Conservation (phyloP, 2,113 vertebrate species). For the Dryoscopus gambensis region DNA sequence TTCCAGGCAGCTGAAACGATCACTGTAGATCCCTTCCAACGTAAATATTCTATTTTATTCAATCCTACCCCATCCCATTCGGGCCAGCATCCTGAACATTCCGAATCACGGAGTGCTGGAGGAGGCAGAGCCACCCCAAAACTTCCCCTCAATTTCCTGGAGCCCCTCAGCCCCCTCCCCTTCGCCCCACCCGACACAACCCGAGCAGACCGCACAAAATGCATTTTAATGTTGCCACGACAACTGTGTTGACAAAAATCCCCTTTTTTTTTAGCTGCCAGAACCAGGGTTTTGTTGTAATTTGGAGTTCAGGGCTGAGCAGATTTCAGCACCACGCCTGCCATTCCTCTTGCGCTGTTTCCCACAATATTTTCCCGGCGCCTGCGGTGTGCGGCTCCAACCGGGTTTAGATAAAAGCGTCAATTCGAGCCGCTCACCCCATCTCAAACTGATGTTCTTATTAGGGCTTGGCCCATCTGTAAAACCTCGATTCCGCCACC, state of each 20-base stretch:
- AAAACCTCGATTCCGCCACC: neutral
- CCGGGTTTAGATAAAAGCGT: neutral
- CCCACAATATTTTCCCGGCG: neutral
- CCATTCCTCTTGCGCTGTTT: neutral
- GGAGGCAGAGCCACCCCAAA: too few species aligned
- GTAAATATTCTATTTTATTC: too few species aligned
- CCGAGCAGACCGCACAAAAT: too few species aligned
- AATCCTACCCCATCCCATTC: too few species aligned
- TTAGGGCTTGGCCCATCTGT: constrained; percentile 15
- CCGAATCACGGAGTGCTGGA: too few species aligned
- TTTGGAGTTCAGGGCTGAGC: constrained; percentile 23
- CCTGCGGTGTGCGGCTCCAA: neutral
- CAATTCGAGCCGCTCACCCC: neutral
- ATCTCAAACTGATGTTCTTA: constrained; percentile 18
- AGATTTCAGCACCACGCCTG: neutral
- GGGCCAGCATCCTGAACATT: too few species aligned
- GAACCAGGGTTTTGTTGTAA: neutral
- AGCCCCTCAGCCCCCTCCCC: too few species aligned
- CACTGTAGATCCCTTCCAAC: too few species aligned
- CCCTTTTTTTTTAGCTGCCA: neutral
- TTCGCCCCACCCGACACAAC: too few species aligned
- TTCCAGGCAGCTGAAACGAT: too few species aligned
- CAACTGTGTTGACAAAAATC: constrained; percentile 18
- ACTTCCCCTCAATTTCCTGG: too few species aligned
- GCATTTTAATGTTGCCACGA: neutral